Evolutionary conservation across 2,113 vertebrate genomes (phyloP).

Genomic region (Pelvicachromis taeniatus): DNA sequence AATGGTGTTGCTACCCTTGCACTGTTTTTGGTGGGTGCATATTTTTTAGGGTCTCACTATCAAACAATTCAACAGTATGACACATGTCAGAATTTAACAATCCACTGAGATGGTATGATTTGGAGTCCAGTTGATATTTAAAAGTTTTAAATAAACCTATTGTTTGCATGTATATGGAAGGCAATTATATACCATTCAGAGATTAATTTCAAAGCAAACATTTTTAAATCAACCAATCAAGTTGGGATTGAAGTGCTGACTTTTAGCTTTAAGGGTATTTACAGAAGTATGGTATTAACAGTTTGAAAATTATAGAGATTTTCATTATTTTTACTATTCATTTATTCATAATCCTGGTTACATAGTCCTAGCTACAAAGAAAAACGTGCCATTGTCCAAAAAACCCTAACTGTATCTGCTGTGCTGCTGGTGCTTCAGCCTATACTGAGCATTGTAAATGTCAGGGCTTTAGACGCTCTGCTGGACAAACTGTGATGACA

Average conservation of each 20-base stretch:
- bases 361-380: not conserved
- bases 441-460: not conserved
- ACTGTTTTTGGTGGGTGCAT: not conserved
- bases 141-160: not conserved
- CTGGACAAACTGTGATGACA: not conserved
- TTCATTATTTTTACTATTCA: not conserved
- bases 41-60: not conserved
- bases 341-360: not conserved
- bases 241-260: too few relatives aligned
- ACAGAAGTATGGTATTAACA: not conserved
- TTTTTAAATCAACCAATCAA: too few relatives aligned
- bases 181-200: not conserved
- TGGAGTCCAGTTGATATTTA: too few relatives aligned
- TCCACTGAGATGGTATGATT: not conserved
- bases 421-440: not conserved
- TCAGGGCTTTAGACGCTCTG: not conserved
- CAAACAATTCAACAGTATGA: not conserved
- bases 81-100: not conserved
- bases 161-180: not conserved
- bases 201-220: not conserved
- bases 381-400: not conserved
- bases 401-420: not conserved
- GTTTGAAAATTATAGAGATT: not conserved
- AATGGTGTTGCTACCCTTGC: conserved; percentile 1
- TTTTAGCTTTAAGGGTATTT: too few relatives aligned